A percentile compares a stretch with the other conserved stretches of the same genome.
Evolutionary conservation across 2,888 invertebrate genomes (phyloP).

Genomic region (Augiades crinisus): DNA sequence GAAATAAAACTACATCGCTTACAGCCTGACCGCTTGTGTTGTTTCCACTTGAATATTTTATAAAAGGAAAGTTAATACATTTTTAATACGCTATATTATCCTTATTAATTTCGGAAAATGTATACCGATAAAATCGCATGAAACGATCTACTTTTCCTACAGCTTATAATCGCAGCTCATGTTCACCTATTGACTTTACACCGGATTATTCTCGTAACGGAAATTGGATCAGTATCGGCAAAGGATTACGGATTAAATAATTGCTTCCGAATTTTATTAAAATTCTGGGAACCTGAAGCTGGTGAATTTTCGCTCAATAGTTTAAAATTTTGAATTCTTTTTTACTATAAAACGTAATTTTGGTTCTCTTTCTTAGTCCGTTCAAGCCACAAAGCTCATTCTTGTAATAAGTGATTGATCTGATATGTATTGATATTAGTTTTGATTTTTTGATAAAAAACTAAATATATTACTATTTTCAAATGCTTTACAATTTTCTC

Average conservation of each 20-base stretch:
- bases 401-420: too few relatives aligned
- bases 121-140: neutral
- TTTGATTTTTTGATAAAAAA: too few relatives aligned
- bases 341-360: neutral
- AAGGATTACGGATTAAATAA: constrained; percentile 18
- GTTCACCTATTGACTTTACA: constrained; percentile 13
- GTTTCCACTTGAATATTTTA: neutral
- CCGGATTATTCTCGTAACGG: constrained; percentile 16
- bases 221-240: constrained; percentile 17
- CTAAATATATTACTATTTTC: too few relatives aligned
- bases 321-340: too few relatives aligned
- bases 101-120: too few relatives aligned
- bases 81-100: too few relatives aligned
- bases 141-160: neutral
- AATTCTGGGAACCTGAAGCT: neutral
- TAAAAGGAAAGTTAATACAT: too few relatives aligned
- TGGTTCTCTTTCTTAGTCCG: too few relatives aligned
- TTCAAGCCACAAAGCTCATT: too few relatives aligned
- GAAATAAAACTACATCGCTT: neutral
- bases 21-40: neutral
- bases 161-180: constrained; percentile 9
- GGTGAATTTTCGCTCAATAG: neutral
- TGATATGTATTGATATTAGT: too few relatives aligned
- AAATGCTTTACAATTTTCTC: too few relatives aligned
- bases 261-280: constrained; percentile 19